Evolutionary conservation across 2,888 invertebrate genomes (phyloP).

Genomic region (Dichetophora obliterata): DNA sequence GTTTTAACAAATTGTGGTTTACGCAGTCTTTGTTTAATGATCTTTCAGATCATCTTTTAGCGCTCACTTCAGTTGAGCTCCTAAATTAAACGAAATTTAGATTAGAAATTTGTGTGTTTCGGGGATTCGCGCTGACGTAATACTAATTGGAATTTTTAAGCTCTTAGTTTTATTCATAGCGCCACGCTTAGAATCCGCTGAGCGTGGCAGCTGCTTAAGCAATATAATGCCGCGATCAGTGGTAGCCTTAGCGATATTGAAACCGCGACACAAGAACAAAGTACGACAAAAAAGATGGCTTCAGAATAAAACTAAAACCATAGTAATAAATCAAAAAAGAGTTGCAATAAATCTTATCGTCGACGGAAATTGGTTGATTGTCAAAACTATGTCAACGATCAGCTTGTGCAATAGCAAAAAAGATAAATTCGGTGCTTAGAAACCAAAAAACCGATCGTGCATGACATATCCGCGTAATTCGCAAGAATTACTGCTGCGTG

Average conservation of each 20-base stretch:
- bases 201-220: neutral
- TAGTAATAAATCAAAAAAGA: slow-evolving; percentile 26
- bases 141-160: slow-evolving; percentile 20
- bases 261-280: neutral
- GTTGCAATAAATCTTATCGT: slow-evolving; percentile 44
- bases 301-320: neutral
- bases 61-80: slow-evolving; percentile 53
- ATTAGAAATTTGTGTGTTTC: neutral
- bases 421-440: slow-evolving; percentile 6
- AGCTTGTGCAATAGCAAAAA: neutral
- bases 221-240: slow-evolving; percentile 12
- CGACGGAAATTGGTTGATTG: slow-evolving; percentile 41
- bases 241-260: slow-evolving; percentile 1
- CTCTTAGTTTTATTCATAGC: neutral
- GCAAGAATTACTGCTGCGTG: slow-evolving; percentile 5
- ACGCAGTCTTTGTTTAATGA: neutral
- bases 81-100: slow-evolving; percentile 25
- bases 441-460: slow-evolving; percentile 35
- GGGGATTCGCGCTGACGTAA: slow-evolving; percentile 9
- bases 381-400: slow-evolving; percentile 35
- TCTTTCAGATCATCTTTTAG: slow-evolving; percentile 48
- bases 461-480: slow-evolving; percentile 36
- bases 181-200: neutral
- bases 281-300: neutral
- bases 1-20: neutral